Evolutionary conservation across 1,140 invertebrate species (phyloP), one percentile per base, ranked within the genome.

Genomic region (Drosophila bocki): DNA sequence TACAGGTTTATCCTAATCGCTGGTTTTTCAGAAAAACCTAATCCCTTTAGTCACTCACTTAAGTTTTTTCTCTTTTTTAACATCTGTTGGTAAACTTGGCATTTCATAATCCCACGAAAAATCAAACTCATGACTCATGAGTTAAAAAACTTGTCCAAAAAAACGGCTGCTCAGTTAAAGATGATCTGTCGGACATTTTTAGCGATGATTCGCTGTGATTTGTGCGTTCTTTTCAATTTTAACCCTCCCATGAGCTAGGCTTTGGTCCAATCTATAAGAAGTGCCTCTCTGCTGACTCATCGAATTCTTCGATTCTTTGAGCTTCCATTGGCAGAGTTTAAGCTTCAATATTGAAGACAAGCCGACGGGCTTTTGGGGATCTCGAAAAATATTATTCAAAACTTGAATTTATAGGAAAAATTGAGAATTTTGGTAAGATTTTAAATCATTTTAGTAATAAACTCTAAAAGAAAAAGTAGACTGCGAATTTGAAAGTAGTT

Each of bases 71-170:
- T 42, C 7, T n/a, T 15, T 22, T n/a, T 11, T 15, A 70, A 59
- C 69, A 72, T 58, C 69, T 58, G 65, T 35, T 71, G 32, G 35
- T 13, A n/a, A 26, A 37, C n/a, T 69, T 72, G 67, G 45, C 35
- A 72, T 72, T 72, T 72, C 69, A 72, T 72, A 72, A 72, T 51
- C 51, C 13, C 57, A 59, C 45, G 37, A 72, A 72, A 71, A 42
- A 60, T 42, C 51, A 1, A 37, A 22, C 3, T 12, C n/a, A 61
- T 65, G 69, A 72, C 19, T 71, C 69, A 72, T 59, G 12, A 54
- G 32, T 19, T 59, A 19, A 59, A 50, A 60, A 72, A 60, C 53
- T 69, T 69, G 65, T 65, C 17, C 17, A 29, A 64, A 64, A 58
- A 47, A 51, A 51, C 62, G 51, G 35, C 33, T 70, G 51, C 33